Conservation (phyloP, 1,140 invertebrate species). For the Atopsyche davidsoni region DNA sequence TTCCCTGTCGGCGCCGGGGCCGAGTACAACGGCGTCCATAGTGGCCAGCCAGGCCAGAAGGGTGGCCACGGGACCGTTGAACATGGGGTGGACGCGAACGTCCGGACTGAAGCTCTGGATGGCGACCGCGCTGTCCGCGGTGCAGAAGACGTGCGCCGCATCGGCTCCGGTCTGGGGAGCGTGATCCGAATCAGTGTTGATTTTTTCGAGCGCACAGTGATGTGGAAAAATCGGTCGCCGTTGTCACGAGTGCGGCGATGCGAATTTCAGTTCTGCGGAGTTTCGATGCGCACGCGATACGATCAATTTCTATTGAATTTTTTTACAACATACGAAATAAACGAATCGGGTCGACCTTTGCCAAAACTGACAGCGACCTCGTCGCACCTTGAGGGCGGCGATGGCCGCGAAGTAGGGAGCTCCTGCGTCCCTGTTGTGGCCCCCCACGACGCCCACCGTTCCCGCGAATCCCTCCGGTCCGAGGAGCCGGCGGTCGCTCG, state of each 20-base stretch:
- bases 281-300: too few relatives aligned
- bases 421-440: neutral
- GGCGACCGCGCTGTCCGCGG: neutral
- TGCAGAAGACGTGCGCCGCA: constrained; percentile 17
- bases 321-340: too few relatives aligned
- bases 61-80: neutral
- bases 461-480: constrained; percentile 16
- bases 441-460: constrained; percentile 16
- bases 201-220: too few relatives aligned
- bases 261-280: too few relatives aligned
- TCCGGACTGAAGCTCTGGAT: constrained; percentile 15
- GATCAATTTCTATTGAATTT: too few relatives aligned
- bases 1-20: constrained; percentile 11
- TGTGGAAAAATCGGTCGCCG: too few relatives aligned
- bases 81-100: constrained; percentile 9
- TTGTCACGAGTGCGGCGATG: too few relatives aligned
- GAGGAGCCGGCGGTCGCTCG: neutral
- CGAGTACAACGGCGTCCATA: constrained; percentile 16
- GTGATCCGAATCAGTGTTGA: neutral
- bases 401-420: constrained; percentile 19
- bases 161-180: constrained; percentile 15
- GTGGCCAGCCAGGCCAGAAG: neutral
- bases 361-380: too few relatives aligned
- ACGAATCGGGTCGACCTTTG: too few relatives aligned
- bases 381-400: constrained; percentile 18